Evolutionary conservation across 1,140 invertebrate genomes (phyloP).

Genomic region (Odontomachus brunneus): DNA sequence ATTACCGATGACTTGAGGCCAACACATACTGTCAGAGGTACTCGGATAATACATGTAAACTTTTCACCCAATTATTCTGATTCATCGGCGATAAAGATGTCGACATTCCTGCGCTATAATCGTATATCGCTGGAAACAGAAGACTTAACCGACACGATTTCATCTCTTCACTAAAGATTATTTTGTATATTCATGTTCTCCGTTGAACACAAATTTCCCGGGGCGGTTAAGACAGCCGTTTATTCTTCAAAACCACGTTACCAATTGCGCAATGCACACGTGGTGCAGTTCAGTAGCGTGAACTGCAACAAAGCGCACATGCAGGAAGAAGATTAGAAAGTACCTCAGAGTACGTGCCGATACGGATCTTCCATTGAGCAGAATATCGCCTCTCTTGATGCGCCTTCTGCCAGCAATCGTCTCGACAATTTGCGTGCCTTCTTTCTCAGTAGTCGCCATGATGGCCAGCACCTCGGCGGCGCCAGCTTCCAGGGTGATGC

Average conservation of each 20-base stretch:
- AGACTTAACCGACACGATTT: too few species aligned
- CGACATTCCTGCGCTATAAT: too few species aligned
- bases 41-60: not conserved
- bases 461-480: constrained; percentile 96
- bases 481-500: constrained; percentile 92
- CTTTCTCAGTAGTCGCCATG: constrained; percentile 90
- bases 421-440: constrained; percentile 89
- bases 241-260: not conserved
- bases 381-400: constrained; percentile 91
- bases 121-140: not conserved
- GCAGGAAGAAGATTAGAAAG: constrained; percentile 13
- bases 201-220: not conserved
- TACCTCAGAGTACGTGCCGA: constrained; percentile 88
- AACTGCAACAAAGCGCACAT: constrained; percentile 15
- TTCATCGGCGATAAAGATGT: too few species aligned
- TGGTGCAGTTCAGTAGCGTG: not conserved
- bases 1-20: not conserved
- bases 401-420: constrained; percentile 91
- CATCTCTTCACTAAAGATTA: not conserved
- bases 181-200: not conserved
- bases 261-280: not conserved
- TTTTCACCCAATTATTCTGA: not conserved
- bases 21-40: not conserved
- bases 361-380: constrained; percentile 94
- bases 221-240: not conserved